Evolutionary conservation across 2,888 invertebrate species (phyloP), one percentile per base, ranked within the genome.

Genomic region (Cephonodes hylas): DNA sequence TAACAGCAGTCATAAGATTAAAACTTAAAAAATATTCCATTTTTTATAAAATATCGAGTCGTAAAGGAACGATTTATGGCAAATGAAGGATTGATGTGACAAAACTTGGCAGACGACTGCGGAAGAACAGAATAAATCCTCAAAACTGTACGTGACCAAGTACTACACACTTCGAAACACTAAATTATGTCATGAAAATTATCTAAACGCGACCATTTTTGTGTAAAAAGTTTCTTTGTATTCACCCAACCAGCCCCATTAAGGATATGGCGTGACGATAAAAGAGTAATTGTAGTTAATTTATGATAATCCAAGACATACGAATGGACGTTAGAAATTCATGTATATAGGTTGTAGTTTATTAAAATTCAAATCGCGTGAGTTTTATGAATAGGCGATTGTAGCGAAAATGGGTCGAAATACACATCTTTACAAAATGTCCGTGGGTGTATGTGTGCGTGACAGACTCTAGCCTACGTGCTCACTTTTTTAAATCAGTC

Each of bases 331-430:
- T 68, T 65, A 62, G 27, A 60, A 63, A 70, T 60, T 65, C 63
- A 71, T 67, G 68, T 67, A 73, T 75, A 71, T 73, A 75, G 75
- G 80, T 73, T 72, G 69, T 69, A 72, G 69, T 80, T 68, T 64
- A 67, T 79, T 84, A 79, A 81, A 80, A 85, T 85, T 84, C 84
- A 79, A 71, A 63, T 65, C 77, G 69, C 76, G 83, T 73, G 64
- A 71, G 66, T 58, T 71, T 70, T 80, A 77, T 83, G 84, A 83
- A 86, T 84, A 81, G 81, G 76, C 80, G 79, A 84, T 82, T 83
- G 82, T 77, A 68, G 75, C 66, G 74, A 77, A 79, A 85, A 82
- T 77, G 75, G 84, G 83, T 82, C 82, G 81, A 73, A 81, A 78
- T 77, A 75, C 42, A 57, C 44, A 44, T 61, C 42, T 61, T 53